phyloP scores from a whole-genome alignment of 2,888 invertebrate species.

The Lepas anatifera region DNA sequence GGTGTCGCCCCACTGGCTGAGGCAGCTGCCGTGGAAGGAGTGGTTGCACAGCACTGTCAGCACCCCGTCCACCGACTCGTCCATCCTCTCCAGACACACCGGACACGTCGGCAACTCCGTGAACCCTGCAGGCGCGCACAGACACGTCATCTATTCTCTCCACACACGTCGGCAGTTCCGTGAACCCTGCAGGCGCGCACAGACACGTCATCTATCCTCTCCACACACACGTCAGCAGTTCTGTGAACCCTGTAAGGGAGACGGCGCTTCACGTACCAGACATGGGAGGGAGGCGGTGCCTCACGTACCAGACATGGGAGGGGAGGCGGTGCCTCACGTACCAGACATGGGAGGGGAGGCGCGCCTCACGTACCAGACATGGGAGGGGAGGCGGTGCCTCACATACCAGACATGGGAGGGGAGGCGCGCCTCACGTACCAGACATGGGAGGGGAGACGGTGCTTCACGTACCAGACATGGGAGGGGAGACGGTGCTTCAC shows the following conservation, averaged over 20 bases:
- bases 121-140: constrained; percentile 49
- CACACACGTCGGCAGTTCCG: constrained; percentile 89
- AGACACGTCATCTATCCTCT: constrained; percentile 65
- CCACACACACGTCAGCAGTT: constrained; percentile 89
- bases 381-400: no score
- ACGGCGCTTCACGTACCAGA: no score
- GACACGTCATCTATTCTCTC: constrained; percentile 74
- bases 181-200: constrained; percentile 49
- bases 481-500: no score
- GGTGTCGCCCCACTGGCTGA: constrained; percentile 92
- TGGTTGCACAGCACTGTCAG: constrained; percentile 97
- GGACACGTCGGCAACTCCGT: constrained; percentile 96
- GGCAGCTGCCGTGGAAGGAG: constrained; percentile 89
- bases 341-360: no score
- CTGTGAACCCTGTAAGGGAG: constrained; percentile 57
- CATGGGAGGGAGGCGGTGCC: no score
- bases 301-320: no score
- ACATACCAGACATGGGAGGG: no score
- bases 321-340: no score
- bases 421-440: no score
- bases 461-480: no score
- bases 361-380: no score
- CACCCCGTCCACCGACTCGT: constrained; percentile 95
- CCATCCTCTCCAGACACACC: constrained; percentile 93
- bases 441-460: no score